Percentiles rank a stretch among this genome's conserved stretches.
These are phyloP conservation scores for Tupiocoris notatus DNA, from an alignment of 2,888 invertebrate species.

Conservation along the genomic window DNA sequence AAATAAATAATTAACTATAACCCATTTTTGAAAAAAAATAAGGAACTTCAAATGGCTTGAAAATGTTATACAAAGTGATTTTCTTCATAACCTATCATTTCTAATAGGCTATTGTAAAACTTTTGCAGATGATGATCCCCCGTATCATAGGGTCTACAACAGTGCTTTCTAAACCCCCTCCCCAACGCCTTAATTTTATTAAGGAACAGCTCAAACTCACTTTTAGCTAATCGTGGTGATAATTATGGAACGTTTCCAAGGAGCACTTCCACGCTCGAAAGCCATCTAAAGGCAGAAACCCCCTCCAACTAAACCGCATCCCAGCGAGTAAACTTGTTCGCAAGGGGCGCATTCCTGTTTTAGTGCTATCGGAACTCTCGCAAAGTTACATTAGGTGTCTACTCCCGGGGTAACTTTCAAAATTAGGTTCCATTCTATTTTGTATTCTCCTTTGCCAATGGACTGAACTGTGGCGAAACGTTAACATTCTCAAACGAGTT, in stretches of 20 bases:
- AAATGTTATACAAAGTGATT: too few species aligned
- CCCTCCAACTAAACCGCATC: not conserved
- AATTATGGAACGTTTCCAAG: constrained; percentile 20
- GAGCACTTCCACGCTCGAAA: not conserved
- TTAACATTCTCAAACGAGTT: too few species aligned
- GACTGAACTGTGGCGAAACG: too few species aligned
- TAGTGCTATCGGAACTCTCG: not conserved
- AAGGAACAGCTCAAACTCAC: constrained; percentile 19
- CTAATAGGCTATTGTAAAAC: too few species aligned
- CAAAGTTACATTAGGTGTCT: not conserved
- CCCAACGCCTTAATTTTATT: constrained; percentile 13
- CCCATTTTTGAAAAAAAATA: too few species aligned
- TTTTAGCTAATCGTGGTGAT: constrained; percentile 27
- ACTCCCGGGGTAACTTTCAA: not conserved
- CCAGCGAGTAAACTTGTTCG: not conserved
- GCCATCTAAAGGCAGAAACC: not conserved
- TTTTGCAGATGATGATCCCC: too few species aligned
- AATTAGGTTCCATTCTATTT: not conserved
- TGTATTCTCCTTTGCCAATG: too few species aligned
- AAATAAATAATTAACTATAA: not conserved
- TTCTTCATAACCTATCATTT: too few species aligned
- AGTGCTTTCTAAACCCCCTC: not conserved
- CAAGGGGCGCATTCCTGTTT: not conserved
- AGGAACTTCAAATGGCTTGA: too few species aligned
- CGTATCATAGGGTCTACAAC: not conserved